phyloP scores from a whole-genome alignment of 1,140 invertebrate genomes.

The Drosophila repleta region DNA sequence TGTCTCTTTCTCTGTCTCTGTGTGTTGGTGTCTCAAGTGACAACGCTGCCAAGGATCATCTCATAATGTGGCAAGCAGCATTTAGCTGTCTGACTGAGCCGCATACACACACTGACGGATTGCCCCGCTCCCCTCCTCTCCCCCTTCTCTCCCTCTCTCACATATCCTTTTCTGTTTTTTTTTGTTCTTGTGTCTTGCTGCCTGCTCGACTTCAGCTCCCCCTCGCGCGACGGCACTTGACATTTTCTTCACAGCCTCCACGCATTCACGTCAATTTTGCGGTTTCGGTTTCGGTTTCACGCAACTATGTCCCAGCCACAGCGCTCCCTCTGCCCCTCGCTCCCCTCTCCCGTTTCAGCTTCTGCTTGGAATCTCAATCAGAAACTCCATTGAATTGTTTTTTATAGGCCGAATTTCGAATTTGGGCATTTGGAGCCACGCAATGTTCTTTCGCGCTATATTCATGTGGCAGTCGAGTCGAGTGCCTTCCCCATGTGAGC shows the following conservation, averaged over 20 bases:
- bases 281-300: slow-evolving; percentile 78
- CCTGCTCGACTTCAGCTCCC: slow-evolving; percentile 18
- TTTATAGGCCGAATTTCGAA: slow-evolving; percentile 5
- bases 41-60: slow-evolving; percentile 78
- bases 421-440: not conserved
- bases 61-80: slow-evolving; percentile 78
- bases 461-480: slow-evolving; percentile 14
- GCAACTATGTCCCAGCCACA: slow-evolving; percentile 24
- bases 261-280: slow-evolving; percentile 79
- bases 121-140: slow-evolving; percentile 27
- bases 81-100: slow-evolving; percentile 55
- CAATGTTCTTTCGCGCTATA: slow-evolving; percentile 1
- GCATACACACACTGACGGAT: slow-evolving; percentile 52
- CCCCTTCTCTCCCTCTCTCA: not conserved
- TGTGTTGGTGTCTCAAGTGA: slow-evolving; percentile 72
- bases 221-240: slow-evolving; percentile 55
- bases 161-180: slow-evolving; percentile 39
- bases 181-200: not conserved
- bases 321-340: no score
- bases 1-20: no score
- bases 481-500: slow-evolving; percentile 12
- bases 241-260: slow-evolving; percentile 75
- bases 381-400: slow-evolving; percentile 1
- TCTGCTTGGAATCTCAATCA: not conserved
- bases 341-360: not conserved